Percentiles rank a stretch among this genome's conserved stretches.
Evolutionary conservation across 2,888 invertebrate genomes (phyloP).

Genomic region (Anarsia innoxiella): DNA sequence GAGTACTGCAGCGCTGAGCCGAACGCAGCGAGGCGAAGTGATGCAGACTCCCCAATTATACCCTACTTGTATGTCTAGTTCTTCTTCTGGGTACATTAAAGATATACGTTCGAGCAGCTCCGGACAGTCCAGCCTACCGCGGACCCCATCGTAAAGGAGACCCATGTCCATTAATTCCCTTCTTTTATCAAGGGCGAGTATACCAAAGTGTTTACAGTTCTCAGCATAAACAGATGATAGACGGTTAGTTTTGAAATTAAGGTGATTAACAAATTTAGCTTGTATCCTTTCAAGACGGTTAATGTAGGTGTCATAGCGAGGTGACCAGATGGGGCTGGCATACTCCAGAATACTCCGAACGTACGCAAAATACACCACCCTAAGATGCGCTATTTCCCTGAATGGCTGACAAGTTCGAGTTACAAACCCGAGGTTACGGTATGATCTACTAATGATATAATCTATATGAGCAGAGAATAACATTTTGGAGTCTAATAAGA

Average conservation of each 20-base stretch:
- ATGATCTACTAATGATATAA: not conserved
- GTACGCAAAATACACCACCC: constrained; percentile 3
- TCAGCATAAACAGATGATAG: not conserved
- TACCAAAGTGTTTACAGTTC: not conserved
- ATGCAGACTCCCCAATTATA: no score
- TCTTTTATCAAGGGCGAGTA: not conserved
- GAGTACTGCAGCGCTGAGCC: no score
- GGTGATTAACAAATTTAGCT: not conserved
- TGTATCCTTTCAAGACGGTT: not conserved
- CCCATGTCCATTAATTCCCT: not conserved
- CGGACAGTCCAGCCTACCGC: not conserved
- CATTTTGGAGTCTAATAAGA: not conserved
- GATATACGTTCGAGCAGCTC: not conserved
- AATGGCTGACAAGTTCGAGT: not conserved
- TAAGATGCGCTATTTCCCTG: not conserved
- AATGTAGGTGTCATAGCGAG: not conserved
- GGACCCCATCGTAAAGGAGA: not conserved
- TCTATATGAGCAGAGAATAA: not conserved
- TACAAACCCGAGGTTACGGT: not conserved
- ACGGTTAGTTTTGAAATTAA: not conserved
- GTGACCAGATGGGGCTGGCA: constrained; percentile 1
- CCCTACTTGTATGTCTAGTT: not conserved
- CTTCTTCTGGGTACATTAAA: not conserved
- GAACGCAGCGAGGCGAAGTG: no score
- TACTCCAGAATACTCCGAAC: constrained; percentile 4